Conservation (phyloP, 1,140 invertebrate genomes). For the honey bee (Apis mellifera) region DNA sequence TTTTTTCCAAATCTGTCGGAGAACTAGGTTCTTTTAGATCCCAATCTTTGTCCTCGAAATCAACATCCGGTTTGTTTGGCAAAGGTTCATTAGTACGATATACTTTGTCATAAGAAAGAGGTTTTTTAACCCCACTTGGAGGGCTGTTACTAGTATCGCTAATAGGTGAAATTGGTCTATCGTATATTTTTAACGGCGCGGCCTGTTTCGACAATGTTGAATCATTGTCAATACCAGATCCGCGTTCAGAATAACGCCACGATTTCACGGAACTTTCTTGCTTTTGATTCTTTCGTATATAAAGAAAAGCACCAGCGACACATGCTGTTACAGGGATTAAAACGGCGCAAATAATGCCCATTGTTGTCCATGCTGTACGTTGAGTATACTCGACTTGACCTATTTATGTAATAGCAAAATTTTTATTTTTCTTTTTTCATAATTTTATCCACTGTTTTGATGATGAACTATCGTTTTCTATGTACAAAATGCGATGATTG, state of each 20-base stretch:
- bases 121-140: conserved; percentile 83
- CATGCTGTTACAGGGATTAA: conserved; percentile 68
- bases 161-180: conserved; percentile 67
- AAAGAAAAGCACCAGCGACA: conserved; percentile 63
- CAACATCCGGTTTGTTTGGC: conserved; percentile 86
- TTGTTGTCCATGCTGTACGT: conserved; percentile 77
- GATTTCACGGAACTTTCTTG: conserved; percentile 67
- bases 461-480: neutral
- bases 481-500: neutral
- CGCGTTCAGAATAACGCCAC: conserved; percentile 72
- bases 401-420: conserved; percentile 60
- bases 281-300: conserved; percentile 59
- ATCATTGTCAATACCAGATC: conserved; percentile 66
- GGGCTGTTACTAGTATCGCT: conserved; percentile 77
- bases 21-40: conserved; percentile 86
- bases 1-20: conserved; percentile 80
- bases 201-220: conserved; percentile 55
- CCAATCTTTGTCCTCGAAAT: conserved; percentile 91
- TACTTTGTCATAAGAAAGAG: conserved; percentile 88
- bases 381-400: conserved; percentile 79
- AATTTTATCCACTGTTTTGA: neutral
- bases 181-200: conserved; percentile 64
- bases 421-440: conserved; percentile 13
- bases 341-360: conserved; percentile 74
- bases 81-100: conserved; percentile 92